phyloP scores from a whole-genome alignment of 2,113 vertebrate genomes.

The Ceyx margarethae region DNA sequence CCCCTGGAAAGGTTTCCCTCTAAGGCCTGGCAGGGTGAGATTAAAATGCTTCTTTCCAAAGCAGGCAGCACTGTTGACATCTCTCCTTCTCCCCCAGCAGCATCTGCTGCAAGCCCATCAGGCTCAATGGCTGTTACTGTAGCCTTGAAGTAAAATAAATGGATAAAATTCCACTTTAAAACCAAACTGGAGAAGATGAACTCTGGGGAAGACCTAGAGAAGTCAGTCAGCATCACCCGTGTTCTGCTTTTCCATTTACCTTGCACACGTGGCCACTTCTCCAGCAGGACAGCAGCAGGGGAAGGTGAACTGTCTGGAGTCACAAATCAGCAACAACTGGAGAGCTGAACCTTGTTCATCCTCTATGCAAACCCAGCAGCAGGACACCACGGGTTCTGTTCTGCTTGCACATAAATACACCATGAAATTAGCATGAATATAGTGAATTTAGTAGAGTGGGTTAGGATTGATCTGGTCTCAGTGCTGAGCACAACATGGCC shows the following conservation, averaged over 20 bases:
- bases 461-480: fast-evolving
- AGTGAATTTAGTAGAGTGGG: not conserved
- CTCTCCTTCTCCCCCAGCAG: not conserved
- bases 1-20: slow-evolving; percentile 1
- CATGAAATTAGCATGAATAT: not conserved
- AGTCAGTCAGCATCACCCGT: not conserved
- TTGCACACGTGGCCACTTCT: not conserved
- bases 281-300: not conserved
- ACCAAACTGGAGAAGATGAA: not conserved
- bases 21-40: slow-evolving; percentile 42
- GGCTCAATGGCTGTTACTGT: not conserved
- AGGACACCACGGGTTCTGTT: not conserved
- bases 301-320: not conserved
- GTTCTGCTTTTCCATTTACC: not conserved
- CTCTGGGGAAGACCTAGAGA: not conserved
- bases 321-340: not conserved
- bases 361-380: not conserved
- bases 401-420: not conserved
- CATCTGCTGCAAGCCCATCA: not conserved
- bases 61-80: not conserved
- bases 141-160: slow-evolving; percentile 1
- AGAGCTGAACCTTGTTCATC: not conserved
- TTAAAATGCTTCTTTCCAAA: slow-evolving; percentile 34
- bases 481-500: not conserved
- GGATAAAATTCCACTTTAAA: not conserved